phyloP scores from a whole-genome alignment of 2,113 vertebrate genomes.

The Amphilophus citrinellus region DNA sequence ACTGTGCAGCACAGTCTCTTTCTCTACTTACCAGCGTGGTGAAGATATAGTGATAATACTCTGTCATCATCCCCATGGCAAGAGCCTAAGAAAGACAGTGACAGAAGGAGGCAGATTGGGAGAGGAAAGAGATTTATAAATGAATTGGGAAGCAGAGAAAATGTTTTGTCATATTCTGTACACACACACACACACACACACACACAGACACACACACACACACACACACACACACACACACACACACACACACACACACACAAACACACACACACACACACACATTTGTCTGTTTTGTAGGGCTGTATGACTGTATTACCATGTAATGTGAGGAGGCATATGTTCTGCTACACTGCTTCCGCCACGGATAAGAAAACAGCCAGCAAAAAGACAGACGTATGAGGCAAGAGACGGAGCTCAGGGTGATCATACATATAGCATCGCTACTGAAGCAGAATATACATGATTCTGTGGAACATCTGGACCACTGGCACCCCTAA shows the following conservation, averaged over 20 bases:
- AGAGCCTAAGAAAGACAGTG: slow-evolving; percentile 86
- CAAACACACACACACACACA: not conserved
- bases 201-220: not conserved
- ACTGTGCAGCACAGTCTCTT: not conserved
- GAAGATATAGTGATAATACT: slow-evolving; percentile 99
- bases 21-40: slow-evolving; percentile 94
- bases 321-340: slow-evolving; percentile 52
- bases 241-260: slow-evolving; percentile 1
- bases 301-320: slow-evolving; percentile 6
- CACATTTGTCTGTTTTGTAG: not conserved
- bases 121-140: slow-evolving; percentile 29
- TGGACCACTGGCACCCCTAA: not conserved
- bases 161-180: slow-evolving; percentile 43
- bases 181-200: not conserved
- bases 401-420: slow-evolving; percentile 17
- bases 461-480: slow-evolving; percentile 13
- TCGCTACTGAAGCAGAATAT: not conserved
- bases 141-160: slow-evolving; percentile 36
- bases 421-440: slow-evolving; percentile 2
- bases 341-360: slow-evolving; percentile 40
- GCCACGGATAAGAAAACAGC: slow-evolving; percentile 38
- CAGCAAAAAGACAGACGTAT: slow-evolving; percentile 26
- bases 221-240: not conserved
- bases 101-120: slow-evolving; percentile 46
- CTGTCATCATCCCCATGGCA: slow-evolving; percentile 99